Conservation (phyloP, 1,140 invertebrate species). For the Drosophila novamexicana region DNA sequence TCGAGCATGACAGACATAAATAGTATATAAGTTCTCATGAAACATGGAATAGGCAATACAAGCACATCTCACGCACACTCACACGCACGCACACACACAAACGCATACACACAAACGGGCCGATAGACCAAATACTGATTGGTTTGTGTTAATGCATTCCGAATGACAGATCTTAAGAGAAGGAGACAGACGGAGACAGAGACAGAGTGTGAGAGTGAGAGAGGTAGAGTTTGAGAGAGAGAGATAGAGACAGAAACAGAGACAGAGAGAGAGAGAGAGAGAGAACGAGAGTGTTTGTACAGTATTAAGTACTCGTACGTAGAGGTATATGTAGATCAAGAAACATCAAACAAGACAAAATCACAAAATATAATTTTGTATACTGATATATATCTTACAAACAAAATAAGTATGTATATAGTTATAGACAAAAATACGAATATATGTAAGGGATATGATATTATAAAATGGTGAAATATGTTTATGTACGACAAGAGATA, state of each 20-base stretch:
- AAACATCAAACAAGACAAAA: slow-evolving; percentile 48
- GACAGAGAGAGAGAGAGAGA: slow-evolving; percentile 1
- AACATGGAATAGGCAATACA: slow-evolving; percentile 12
- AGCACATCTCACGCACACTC: not conserved
- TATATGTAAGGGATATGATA: slow-evolving; percentile 19
- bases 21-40: slow-evolving; percentile 2
- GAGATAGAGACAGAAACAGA: not conserved
- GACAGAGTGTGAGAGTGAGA: slow-evolving; percentile 7
- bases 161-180: slow-evolving; percentile 13
- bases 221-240: slow-evolving; percentile 1
- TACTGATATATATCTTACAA: slow-evolving; percentile 22
- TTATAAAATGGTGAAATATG: slow-evolving; percentile 19
- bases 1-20: not conserved
- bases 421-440: slow-evolving; percentile 44
- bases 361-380: slow-evolving; percentile 39
- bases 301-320: slow-evolving; percentile 25
- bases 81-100: slow-evolving; percentile 4
- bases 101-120: slow-evolving; percentile 21
- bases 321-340: slow-evolving; percentile 38
- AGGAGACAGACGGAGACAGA: not conserved
- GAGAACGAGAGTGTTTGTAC: slow-evolving; percentile 15
- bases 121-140: slow-evolving; percentile 50
- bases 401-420: slow-evolving; percentile 26
- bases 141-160: slow-evolving; percentile 27
- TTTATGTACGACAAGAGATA: slow-evolving; percentile 31